Evolutionary conservation across 37 sponge, comb jelly and placozoan genomes (phyloP).

Genomic region (Crambe crambe): DNA sequence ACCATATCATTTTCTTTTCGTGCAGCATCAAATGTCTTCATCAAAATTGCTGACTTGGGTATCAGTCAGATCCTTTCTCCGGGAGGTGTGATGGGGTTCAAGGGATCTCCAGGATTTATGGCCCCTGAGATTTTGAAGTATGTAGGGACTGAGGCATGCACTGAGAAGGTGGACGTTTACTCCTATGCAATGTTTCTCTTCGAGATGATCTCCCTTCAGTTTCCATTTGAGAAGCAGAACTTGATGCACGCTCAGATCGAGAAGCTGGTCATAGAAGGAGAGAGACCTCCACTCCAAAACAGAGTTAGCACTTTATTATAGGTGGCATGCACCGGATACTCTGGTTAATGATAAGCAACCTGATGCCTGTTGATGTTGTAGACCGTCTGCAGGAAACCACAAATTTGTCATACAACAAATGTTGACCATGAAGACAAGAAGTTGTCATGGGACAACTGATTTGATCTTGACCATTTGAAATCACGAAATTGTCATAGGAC

Average conservation of each 20-base stretch:
- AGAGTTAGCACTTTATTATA: slow-evolving; percentile 36
- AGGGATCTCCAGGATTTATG: slow-evolving; percentile 90
- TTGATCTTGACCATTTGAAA: too few species aligned
- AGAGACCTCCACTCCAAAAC: slow-evolving; percentile 67
- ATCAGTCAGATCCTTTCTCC: slow-evolving; percentile 73
- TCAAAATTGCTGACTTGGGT: slow-evolving; percentile 91
- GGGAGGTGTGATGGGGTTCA: slow-evolving; percentile 73
- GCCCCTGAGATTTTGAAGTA: slow-evolving; percentile 94
- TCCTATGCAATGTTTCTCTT: slow-evolving; percentile 92
- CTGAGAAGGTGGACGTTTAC: slow-evolving; percentile 85
- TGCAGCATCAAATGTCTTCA: slow-evolving; percentile 20
- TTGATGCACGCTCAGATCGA: slow-evolving; percentile 80
- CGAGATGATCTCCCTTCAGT: slow-evolving; percentile 71
- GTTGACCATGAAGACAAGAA: too few species aligned
- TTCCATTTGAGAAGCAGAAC: slow-evolving; percentile 81
- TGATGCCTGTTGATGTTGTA: not conserved
- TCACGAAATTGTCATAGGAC: too few species aligned
- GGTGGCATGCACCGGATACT: not conserved
- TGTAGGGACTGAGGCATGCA: slow-evolving; percentile 80
- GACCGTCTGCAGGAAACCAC: not conserved
- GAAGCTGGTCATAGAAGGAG: slow-evolving; percentile 76
- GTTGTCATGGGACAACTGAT: too few species aligned
- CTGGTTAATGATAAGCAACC: not conserved
- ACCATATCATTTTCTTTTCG: not conserved
- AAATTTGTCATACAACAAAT: too few species aligned